Conservation (phyloP, 2,888 invertebrate genomes). For the Nomada hirtipes region DNA sequence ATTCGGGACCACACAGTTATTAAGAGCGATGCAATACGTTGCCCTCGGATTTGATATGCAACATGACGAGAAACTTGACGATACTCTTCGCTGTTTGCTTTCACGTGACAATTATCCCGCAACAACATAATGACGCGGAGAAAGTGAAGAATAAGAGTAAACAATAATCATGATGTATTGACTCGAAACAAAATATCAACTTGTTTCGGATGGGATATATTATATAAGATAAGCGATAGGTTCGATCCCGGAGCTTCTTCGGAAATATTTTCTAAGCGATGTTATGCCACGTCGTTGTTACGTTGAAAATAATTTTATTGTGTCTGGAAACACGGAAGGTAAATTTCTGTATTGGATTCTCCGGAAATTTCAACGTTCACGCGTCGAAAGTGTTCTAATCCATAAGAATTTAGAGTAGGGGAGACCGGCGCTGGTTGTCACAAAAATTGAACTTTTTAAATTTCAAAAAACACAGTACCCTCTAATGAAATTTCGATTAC, state of each 20-base stretch:
- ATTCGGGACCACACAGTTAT: slow-evolving; percentile 45
- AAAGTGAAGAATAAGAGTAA: slow-evolving; percentile 3
- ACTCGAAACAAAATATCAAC: slow-evolving; percentile 4
- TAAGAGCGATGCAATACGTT: slow-evolving; percentile 51
- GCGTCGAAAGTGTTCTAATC: no score
- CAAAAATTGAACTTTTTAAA: no score
- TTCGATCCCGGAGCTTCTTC: neutral
- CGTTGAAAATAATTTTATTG: no score
- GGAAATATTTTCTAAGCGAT: neutral
- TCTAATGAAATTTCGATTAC: no score
- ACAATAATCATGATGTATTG: slow-evolving; percentile 35
- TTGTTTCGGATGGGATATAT: slow-evolving; percentile 1
- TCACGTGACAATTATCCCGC: slow-evolving; percentile 51
- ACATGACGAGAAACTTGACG: slow-evolving; percentile 21
- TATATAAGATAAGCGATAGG: no score
- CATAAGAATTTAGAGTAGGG: no score
- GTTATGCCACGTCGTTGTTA: neutral
- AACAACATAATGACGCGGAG: slow-evolving; percentile 51
- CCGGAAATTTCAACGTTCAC: no score
- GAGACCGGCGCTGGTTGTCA: no score
- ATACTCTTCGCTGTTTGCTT: slow-evolving; percentile 20
- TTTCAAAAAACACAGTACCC: no score
- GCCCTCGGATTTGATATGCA: slow-evolving; percentile 55
- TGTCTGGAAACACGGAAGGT: no score
- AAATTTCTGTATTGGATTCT: no score